Evolutionary conservation across 2,888 invertebrate genomes (phyloP).

Genomic region (Ophioninae sp.): DNA sequence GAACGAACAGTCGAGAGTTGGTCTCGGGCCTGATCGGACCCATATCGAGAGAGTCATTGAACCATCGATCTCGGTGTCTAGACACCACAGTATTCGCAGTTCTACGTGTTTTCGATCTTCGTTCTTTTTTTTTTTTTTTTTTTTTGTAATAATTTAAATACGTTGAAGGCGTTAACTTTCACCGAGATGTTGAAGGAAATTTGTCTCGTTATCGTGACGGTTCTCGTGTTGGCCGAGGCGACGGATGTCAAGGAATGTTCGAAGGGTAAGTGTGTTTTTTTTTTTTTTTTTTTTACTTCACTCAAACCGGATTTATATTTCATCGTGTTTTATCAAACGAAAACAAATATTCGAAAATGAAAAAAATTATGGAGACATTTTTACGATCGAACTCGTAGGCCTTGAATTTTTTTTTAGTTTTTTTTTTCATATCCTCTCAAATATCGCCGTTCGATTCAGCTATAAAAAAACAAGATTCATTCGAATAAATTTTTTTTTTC

Average conservation of each 20-base stretch:
- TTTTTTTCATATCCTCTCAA: too few species aligned
- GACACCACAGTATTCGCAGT: constrained; percentile 45
- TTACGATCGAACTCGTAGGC: too few species aligned
- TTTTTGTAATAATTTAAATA: constrained; percentile 37
- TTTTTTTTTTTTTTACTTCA: neutral
- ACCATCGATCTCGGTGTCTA: constrained; percentile 24
- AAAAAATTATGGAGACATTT: too few species aligned
- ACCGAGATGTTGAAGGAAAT: constrained; percentile 73
- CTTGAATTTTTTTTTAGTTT: too few species aligned
- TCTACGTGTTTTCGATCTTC: constrained; percentile 43
- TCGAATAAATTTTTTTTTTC: too few species aligned
- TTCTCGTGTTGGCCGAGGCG: constrained; percentile 66
- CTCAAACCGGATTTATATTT: neutral
- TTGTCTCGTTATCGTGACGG: constrained; percentile 70
- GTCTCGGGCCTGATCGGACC: constrained; percentile 67
- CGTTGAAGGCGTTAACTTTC: constrained; percentile 68
- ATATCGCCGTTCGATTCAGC: too few species aligned
- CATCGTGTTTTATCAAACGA: neutral
- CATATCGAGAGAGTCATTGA: constrained; percentile 50
- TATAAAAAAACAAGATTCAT: too few species aligned
- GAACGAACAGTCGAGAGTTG: constrained; percentile 68
- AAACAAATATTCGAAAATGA: neutral
- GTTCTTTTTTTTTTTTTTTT: constrained; percentile 48
- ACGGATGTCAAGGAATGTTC: constrained; percentile 69
- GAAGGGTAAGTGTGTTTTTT: constrained; percentile 64